Evolutionary conservation across 1,140 invertebrate genomes (phyloP), one percentile per base, ranked within the genome.

Genomic region (Andricus grossulariae): DNA sequence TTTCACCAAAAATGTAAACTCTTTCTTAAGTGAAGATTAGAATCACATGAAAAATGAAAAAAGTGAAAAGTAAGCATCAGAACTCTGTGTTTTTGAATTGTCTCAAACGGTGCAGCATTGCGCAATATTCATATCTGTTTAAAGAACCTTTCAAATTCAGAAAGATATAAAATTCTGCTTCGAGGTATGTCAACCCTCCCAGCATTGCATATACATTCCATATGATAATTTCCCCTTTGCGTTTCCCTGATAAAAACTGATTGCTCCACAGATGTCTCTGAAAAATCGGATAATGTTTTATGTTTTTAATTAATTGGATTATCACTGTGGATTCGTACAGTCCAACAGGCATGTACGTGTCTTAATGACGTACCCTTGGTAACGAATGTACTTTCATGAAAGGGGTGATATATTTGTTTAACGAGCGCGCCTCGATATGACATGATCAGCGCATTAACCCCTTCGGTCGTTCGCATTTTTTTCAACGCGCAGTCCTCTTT

Each of bases 381-480:
- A 66, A 66, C 57, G 57, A 66, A 66, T 66, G 57, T 66, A 32
- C 19, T 21, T 66, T 66, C 25, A 25, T 66, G 57, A 66, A 21
- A 66, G 57, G 15, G 57, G 57, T 13, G 57, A 66, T 66, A 66
- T 66, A 66, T 88, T 88, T 87, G 89, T 90, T 90, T 85, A 89
- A 88, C 87, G 79, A 75, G 80, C 84, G 84, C 84, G 83, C 82
- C 84, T 86, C 86, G 88, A 89, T 89, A 87, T 89, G 90, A 90
- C 90, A 90, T 90, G 90, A 91, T 91, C 90, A 88, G 90, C 89
- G 89, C 89, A 91, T 90, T 90, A 89, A 89, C 89, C 88, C 87
- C 86, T 66, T 82, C 73, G 73, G 54, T 71, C 76, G 87, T 86
- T 88, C 86, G 85, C 85, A 87, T 89, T 90, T 89, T 90, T 90